Percentiles rank a stretch among this genome's conserved stretches.
These are phyloP conservation scores for Zoanthus sansibaricus DNA, from an alignment of 92 coral and sea anemone species.

Conservation along the genomic window DNA sequence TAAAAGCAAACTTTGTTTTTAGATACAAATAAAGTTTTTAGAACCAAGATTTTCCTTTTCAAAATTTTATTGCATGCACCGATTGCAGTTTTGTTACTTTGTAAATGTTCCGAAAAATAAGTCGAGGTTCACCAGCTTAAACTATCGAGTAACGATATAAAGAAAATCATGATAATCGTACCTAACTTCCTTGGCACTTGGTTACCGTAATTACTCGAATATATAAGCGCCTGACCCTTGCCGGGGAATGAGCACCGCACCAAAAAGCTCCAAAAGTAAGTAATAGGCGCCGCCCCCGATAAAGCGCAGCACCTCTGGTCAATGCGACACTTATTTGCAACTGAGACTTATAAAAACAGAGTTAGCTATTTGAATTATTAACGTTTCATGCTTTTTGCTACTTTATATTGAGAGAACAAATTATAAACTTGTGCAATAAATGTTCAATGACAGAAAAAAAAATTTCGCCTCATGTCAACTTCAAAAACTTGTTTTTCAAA, in stretches of 20 bases:
- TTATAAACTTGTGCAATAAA: conserved; percentile 2
- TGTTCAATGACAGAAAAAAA: conserved; percentile 11
- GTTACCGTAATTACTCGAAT: neutral
- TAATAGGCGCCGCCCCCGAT: neutral
- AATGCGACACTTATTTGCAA: neutral
- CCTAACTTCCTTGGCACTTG: conserved; percentile 1
- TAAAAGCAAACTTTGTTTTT: neutral
- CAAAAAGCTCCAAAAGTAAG: too few species aligned
- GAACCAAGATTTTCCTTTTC: neutral
- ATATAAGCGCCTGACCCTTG: neutral
- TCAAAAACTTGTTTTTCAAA: conserved; percentile 24
- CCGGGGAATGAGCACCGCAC: too few species aligned
- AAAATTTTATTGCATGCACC: neutral
- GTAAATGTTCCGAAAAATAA: neutral
- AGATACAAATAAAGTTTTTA: neutral
- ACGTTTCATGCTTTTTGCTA: neutral
- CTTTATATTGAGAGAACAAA: conserved; percentile 18
- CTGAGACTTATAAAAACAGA: neutral
- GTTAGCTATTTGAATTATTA: neutral
- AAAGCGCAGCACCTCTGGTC: neutral
- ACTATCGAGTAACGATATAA: neutral
- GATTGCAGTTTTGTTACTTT: neutral
- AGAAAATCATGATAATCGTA: neutral
- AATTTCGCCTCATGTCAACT: conserved; percentile 15
- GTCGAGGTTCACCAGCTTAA: neutral